phyloP scores from a whole-genome alignment of 2,888 invertebrate genomes.

The Trichacis sp. region DNA sequence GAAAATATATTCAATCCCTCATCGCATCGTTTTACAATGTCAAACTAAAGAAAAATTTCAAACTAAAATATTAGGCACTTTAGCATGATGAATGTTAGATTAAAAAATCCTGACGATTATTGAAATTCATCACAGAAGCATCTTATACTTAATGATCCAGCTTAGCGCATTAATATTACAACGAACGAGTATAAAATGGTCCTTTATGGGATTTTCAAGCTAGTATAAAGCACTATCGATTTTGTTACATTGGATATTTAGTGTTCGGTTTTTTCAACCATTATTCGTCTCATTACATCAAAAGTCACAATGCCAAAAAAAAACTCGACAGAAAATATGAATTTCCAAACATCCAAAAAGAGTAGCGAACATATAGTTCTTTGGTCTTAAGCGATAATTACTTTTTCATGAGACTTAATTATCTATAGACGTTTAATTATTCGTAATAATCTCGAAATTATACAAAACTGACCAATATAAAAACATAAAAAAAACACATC shows the following conservation, averaged over 20 bases:
- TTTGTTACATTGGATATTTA: conserved; percentile 36
- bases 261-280: not conserved
- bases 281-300: not conserved
- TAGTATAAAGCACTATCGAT: conserved; percentile 66
- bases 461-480: no score
- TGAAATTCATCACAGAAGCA: conserved; percentile 68
- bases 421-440: no score
- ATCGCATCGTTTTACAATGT: not conserved
- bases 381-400: not conserved
- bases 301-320: not conserved
- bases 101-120: conserved; percentile 61
- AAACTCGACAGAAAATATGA: not conserved
- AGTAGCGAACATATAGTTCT: no score
- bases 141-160: conserved; percentile 62
- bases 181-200: conserved; percentile 67
- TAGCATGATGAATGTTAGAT: conserved; percentile 41
- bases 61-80: conserved; percentile 31
- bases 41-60: not conserved
- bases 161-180: conserved; percentile 65
- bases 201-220: conserved; percentile 59
- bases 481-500: no score
- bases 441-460: no score
- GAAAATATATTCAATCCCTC: not conserved
- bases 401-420: not conserved
- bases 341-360: not conserved